Evolutionary conservation across 2,113 vertebrate genomes (phyloP).

Genomic region (Deroptyus accipitrinus): DNA sequence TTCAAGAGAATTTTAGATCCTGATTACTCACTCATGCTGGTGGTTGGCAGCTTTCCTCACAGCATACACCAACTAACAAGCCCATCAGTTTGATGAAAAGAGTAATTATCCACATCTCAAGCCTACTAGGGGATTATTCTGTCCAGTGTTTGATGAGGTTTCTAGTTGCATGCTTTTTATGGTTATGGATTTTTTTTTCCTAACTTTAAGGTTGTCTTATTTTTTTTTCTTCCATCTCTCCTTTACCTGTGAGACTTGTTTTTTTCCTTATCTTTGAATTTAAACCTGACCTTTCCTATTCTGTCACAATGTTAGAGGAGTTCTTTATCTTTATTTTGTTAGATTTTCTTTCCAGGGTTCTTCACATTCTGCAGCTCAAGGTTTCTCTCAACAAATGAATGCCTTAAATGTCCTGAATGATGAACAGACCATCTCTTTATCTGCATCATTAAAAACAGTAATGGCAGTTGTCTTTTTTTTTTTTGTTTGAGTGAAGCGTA

Average conservation of each 20-base stretch:
- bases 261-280: slow-evolving; percentile 14
- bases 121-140: neutral
- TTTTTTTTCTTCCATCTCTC: neutral
- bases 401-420: neutral
- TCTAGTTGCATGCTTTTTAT: neutral
- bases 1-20: neutral
- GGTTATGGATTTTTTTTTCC: fast-evolving
- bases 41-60: neutral
- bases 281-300: neutral
- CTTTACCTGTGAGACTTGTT: neutral
- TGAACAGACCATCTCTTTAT: neutral
- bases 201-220: neutral
- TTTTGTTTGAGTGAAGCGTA: neutral
- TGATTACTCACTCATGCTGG: neutral
- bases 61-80: fast-evolving
- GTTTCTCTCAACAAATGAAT: neutral
- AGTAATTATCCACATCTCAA: neutral
- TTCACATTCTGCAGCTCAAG: neutral
- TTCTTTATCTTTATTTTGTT: slow-evolving; percentile 4
- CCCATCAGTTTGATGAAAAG: neutral
- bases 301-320: neutral
- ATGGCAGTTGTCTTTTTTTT: neutral
- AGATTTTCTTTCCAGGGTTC: neutral
- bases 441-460: neutral
- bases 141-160: neutral